A percentile compares a stretch with the other conserved stretches of the same genome.
These are phyloP conservation scores for Pycnomerus fuliginosus DNA, from an alignment of 2,888 invertebrate species.

Conservation along the genomic window DNA sequence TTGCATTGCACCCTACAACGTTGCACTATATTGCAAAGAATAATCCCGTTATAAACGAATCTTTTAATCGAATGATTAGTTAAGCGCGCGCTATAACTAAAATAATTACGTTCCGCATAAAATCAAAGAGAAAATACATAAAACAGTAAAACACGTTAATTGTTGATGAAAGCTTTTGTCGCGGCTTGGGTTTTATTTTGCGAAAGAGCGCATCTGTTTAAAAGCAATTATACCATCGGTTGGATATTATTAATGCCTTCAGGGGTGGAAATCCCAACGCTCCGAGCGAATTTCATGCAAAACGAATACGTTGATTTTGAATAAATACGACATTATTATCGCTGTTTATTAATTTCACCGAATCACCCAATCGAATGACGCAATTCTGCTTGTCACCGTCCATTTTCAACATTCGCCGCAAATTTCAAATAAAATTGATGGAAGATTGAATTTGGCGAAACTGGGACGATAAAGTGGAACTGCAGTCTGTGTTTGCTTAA, in stretches of 20 bases:
- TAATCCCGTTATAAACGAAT: not conserved
- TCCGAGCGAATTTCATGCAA: conserved; percentile 19
- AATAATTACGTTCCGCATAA: conserved; percentile 6
- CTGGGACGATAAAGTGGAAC: conserved; percentile 6
- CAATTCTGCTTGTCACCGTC: conserved; percentile 1
- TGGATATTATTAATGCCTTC: conserved; percentile 22
- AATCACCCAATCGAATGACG: not conserved
- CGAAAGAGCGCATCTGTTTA: conserved; percentile 20
- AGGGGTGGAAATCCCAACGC: conserved; percentile 16
- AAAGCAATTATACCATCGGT: conserved; percentile 22
- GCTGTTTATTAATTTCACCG: conserved; percentile 14
- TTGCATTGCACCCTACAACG: not conserved
- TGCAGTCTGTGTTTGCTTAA: too few relatives aligned
- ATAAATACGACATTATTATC: conserved; percentile 16
- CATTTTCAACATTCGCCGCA: conserved; percentile 6
- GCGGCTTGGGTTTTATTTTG: conserved; percentile 19
- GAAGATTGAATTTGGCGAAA: conserved; percentile 2
- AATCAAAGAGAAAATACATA: conserved; percentile 17
- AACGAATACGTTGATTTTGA: conserved; percentile 18
- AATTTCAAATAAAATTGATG: conserved; percentile 9
- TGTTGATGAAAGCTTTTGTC: conserved; percentile 21
- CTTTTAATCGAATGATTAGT: conserved; percentile 5
- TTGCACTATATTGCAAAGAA: conserved; percentile 6
- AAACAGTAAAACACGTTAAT: conserved; percentile 16
- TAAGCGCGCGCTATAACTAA: too few relatives aligned